phyloP scores from a whole-genome alignment of 92 coral and sea anemone species.

The Pocillopora meandrina region DNA sequence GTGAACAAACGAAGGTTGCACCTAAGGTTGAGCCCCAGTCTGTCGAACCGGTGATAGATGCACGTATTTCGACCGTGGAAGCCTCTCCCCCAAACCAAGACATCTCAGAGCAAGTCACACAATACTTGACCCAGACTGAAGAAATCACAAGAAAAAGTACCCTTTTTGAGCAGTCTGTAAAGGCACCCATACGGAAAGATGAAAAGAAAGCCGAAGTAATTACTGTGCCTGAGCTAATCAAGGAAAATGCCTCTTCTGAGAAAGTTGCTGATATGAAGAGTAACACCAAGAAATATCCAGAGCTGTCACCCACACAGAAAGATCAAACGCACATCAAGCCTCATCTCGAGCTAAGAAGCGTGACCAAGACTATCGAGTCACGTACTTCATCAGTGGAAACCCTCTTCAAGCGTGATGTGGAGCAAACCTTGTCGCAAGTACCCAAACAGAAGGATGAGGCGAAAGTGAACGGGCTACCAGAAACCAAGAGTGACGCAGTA shows the following conservation, averaged over 20 bases:
- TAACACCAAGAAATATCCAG: neutral
- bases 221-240: too few relatives aligned
- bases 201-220: too few relatives aligned
- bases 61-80: neutral
- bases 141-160: too few relatives aligned
- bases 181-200: too few relatives aligned
- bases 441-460: neutral
- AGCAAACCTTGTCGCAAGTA: neutral
- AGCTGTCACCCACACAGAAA: neutral
- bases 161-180: too few relatives aligned
- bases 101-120: too few relatives aligned
- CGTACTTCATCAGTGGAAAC: neutral
- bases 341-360: neutral
- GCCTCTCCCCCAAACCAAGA: neutral
- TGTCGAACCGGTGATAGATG: neutral
- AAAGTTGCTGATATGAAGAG: too few relatives aligned
- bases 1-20: neutral
- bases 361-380: neutral
- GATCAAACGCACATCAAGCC: neutral
- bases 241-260: too few relatives aligned
- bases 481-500: neutral
- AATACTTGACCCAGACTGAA: too few relatives aligned
- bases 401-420: neutral
- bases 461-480: neutral
- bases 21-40: too few relatives aligned